phyloP scores from a whole-genome alignment of 2,797 vertebrate species.

The Enteromius trimaculatus region DNA sequence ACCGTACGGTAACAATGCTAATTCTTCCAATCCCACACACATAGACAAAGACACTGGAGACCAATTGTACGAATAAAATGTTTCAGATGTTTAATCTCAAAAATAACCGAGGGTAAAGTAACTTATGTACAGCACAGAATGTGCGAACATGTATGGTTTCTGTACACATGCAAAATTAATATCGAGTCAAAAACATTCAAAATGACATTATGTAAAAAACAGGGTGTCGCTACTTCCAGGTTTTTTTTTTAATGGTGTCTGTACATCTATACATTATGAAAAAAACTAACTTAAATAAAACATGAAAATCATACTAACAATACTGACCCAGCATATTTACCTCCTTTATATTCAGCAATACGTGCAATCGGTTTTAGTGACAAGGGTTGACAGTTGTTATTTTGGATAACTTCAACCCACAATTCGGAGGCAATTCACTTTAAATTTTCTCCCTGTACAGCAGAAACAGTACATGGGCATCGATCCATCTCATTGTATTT shows the following conservation, averaged over 20 bases:
- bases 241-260: constrained; percentile 74
- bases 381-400: not conserved
- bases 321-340: constrained; percentile 31
- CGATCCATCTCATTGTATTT: not conserved
- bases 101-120: constrained; percentile 96
- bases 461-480: not conserved
- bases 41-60: constrained; percentile 1
- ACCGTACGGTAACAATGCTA: not conserved
- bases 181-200: constrained; percentile 78
- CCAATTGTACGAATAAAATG: constrained; percentile 67
- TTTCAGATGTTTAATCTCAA: constrained; percentile 95
- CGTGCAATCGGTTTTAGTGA: constrained; percentile 12
- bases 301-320: constrained; percentile 24
- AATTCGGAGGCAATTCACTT: not conserved
- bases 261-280: constrained; percentile 80
- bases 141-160: constrained; percentile 90
- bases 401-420: constrained; percentile 2
- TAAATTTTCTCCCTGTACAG: constrained; percentile 13
- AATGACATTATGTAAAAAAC: constrained; percentile 82
- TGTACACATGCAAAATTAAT: constrained; percentile 98
- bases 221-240: constrained; percentile 82
- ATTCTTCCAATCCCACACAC: not conserved
- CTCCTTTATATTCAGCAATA: constrained; percentile 17
- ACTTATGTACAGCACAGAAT: constrained; percentile 96
- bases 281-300: constrained; percentile 47